Percentiles rank a stretch among this genome's conserved stretches.
These are phyloP conservation scores for Machimus rusticus DNA, from an alignment of 2,888 invertebrate species.

Conservation along the genomic window DNA sequence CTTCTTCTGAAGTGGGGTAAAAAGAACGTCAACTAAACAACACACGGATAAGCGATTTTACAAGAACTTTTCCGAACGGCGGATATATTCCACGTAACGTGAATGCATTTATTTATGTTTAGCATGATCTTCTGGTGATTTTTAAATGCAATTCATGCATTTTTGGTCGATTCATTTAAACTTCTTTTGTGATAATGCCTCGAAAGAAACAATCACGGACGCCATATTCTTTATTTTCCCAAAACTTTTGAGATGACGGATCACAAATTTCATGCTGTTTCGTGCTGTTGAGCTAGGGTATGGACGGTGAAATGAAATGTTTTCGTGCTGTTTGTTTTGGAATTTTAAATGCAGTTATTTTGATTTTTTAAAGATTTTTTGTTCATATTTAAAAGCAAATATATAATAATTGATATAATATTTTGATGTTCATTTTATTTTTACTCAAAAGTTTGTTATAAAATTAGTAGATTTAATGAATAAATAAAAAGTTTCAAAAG, in stretches of 20 bases:
- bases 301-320: neutral
- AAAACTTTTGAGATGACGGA: conserved; percentile 5
- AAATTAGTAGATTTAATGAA: neutral
- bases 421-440: neutral
- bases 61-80: neutral
- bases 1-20: neutral
- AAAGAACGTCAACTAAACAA: conserved; percentile 15
- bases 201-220: conserved; percentile 54
- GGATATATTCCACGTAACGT: neutral
- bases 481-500: neutral
- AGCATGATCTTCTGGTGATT: neutral
- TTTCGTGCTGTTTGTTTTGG: neutral
- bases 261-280: neutral
- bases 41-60: neutral
- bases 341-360: neutral
- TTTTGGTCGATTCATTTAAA: neutral
- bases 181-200: conserved; percentile 1
- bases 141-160: neutral
- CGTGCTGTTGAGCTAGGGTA: neutral
- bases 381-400: neutral
- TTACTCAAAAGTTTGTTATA: neutral
- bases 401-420: neutral
- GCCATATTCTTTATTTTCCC: conserved; percentile 79
- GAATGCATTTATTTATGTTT: neutral
- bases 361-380: neutral